Evolutionary conservation across 2,113 vertebrate genomes (phyloP), one percentile per base, ranked within the genome.

Genomic region (Albula glossodonta): DNA sequence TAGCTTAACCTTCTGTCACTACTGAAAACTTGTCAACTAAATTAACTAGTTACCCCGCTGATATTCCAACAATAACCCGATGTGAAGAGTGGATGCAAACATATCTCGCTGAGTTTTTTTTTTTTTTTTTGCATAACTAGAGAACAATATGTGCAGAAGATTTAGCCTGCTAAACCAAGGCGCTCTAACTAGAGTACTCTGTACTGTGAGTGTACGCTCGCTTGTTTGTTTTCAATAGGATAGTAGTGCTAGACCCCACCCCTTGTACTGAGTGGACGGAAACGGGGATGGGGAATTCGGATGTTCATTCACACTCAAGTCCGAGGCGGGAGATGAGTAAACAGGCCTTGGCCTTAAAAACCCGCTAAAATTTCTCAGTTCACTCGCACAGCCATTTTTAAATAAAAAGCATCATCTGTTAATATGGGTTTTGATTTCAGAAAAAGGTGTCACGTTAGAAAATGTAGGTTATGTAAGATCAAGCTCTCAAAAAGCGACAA

Each of bases 281-380:
- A 83, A 81, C 41, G n/a, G 74, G 11, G 56, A 80, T 15, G 86
- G 82, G 77, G 49, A 74, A 25, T 22, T 12, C 51, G 50, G 11
- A 49, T 53, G 63, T 5, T 25, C 50, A n/a, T 70, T 81, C 49
- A 49, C 15, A 84, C 78, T 87, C 82, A 6, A 84, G 86, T 56
- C 82, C 82, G 49, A n/a, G 86, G 50, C 49, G 77, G 83, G 57
- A 80, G 12, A 81, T 84, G 77, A 77, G n/a, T 77, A 78, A 82
- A 56, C 51, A 83, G 86, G 82, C 78, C 86, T 48, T 11, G 82
- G 19, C 82, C 66, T 84, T 17, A 80, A 66, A 74, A 87, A 87
- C 57, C 51, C 66, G 10, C 66, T 51, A 13, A 25, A 56, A 56
- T 56, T 17, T 78, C 9, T 52, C n/a, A n/a, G 25, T 25, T 53